These are phyloP conservation scores for Rhinolophus sinicus DNA, from an alignment of 2,113 vertebrate species.

Conservation along the genomic window DNA sequence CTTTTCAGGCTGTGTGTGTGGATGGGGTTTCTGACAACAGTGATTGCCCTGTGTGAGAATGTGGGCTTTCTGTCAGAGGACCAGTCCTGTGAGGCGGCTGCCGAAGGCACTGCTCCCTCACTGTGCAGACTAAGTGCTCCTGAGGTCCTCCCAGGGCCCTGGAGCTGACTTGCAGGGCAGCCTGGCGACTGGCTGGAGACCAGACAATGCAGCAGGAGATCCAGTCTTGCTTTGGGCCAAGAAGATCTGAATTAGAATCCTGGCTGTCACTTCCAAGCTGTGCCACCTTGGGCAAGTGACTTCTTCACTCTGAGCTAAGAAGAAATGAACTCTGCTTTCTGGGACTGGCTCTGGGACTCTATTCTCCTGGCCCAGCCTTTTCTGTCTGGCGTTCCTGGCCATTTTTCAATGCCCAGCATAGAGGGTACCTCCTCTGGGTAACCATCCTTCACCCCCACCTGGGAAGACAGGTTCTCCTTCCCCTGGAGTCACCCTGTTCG, in stretches of 20 bases:
- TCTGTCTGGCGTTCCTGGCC: not conserved
- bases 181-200: not conserved
- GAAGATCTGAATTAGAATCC: not conserved
- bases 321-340: not conserved
- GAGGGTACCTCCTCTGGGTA: not conserved
- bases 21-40: fast-evolving
- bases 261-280: not conserved
- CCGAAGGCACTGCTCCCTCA: not conserved
- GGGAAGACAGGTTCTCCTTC: not conserved
- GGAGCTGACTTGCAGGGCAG: not conserved
- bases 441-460: too few species aligned
- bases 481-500: not conserved
- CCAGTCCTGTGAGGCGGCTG: not conserved
- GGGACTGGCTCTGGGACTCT: not conserved
- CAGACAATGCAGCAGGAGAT: not conserved
- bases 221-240: not conserved
- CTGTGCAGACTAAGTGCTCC: not conserved
- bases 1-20: not conserved
- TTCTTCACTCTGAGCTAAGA: not conserved
- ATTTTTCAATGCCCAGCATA: not conserved
- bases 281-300: not conserved
- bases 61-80: not conserved
- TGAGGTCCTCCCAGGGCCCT: not conserved
- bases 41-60: not conserved
- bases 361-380: not conserved